Percentiles rank a stretch among this genome's conserved stretches.
These are phyloP conservation scores for Sebastes matsubarae DNA, from an alignment of 2,797 vertebrate species.

Conservation along the genomic window DNA sequence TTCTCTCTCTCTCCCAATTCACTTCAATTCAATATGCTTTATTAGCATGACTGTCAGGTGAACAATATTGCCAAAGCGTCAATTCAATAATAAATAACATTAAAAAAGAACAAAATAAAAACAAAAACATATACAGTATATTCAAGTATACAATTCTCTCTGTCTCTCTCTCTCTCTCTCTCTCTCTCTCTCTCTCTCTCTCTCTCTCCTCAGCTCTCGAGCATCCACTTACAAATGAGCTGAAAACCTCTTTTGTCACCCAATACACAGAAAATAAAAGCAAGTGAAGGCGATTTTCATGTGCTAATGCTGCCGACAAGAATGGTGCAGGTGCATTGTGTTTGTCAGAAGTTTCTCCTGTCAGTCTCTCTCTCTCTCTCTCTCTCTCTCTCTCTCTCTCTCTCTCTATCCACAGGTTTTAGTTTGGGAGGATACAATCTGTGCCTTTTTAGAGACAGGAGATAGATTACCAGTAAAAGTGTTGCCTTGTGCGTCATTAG, in stretches of 20 bases:
- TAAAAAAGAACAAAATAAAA: too few relatives aligned
- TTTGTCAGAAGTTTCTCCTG: slow-evolving; percentile 44
- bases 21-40: too few relatives aligned
- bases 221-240: slow-evolving; percentile 65
- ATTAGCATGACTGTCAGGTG: too few relatives aligned
- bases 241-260: slow-evolving; percentile 60
- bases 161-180: too few relatives aligned
- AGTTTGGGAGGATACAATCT: slow-evolving; percentile 2
- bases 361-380: background rate
- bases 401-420: slow-evolving; percentile 1
- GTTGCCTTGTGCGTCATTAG: slow-evolving; percentile 47
- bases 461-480: background rate
- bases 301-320: slow-evolving; percentile 55
- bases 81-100: too few relatives aligned
- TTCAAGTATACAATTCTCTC: too few relatives aligned
- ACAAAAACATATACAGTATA: too few relatives aligned
- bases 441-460: background rate
- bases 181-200: too few relatives aligned
- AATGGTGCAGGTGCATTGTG: slow-evolving; percentile 68
- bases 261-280: slow-evolving; percentile 63
- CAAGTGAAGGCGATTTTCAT: slow-evolving; percentile 52
- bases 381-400: background rate
- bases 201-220: background rate
- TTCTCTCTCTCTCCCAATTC: too few relatives aligned
- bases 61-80: too few relatives aligned